Base-by-base conservation (phyloP, 2,888 invertebrate genomes). In the Caprella mutica region DNA sequence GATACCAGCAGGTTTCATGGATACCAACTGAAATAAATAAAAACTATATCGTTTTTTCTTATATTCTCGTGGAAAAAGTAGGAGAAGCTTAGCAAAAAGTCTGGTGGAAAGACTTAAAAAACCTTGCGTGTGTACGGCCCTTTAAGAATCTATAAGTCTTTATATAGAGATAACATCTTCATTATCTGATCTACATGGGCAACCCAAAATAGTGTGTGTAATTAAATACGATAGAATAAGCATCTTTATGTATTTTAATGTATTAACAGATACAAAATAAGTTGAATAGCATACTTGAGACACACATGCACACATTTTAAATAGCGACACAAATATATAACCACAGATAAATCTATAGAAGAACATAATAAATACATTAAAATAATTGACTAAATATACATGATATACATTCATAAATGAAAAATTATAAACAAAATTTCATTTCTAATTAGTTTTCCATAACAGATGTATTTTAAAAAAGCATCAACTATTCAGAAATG, bases 181-280 rank as follows among this genome's bases (percentile, higher is more conserved):
- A n/a, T n/a, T n/a, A n/a, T n/a, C n/a, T n/a, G n/a, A n/a, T n/a
- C n/a, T n/a, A n/a, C n/a, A n/a, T n/a, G n/a, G n/a, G n/a, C n/a
- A n/a, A n/a, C n/a, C n/a, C n/a, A n/a, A n/a, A n/a, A n/a, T n/a
- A n/a, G n/a, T n/a, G n/a, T n/a, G n/a, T n/a, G n/a, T n/a, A n/a
- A n/a, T n/a, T n/a, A n/a, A n/a, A n/a, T n/a, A n/a, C n/a, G n/a
- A n/a, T n/a, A n/a, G n/a, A n/a, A n/a, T n/a, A n/a, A n/a, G n/a
- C n/a, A 46, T 46, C 21, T 23, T 23, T 21, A 46, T 46, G 24
- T 46, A 44, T 44, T 23, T 43, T 23, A 23, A 44, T 44, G 24
- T 23, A 44, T 44, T 19, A 21, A 17, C 27, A 46, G 6, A 46
- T 23, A 46, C 24, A 46, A 9, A 46, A 9, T 23, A 23, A 46